Percentiles rank a stretch among this genome's conserved stretches.
Evolutionary conservation across 2,797 vertebrate genomes (phyloP).

Genomic region (Sebastes jordani): DNA sequence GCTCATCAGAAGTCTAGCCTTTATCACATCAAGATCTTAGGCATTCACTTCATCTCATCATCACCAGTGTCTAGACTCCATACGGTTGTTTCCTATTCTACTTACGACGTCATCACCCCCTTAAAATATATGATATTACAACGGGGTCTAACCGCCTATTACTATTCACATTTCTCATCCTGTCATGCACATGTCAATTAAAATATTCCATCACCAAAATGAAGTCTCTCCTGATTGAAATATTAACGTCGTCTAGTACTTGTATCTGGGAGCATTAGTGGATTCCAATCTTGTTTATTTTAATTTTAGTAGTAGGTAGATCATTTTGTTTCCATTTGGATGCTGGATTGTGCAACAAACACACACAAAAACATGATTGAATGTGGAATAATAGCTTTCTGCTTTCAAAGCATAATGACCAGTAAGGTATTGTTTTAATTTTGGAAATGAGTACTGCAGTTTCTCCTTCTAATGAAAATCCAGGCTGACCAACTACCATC

Average conservation of each 20-base stretch:
- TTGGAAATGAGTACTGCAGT: conserved; percentile 15
- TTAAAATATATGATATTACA: background rate
- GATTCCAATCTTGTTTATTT: background rate
- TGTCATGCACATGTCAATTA: background rate
- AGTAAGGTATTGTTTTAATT: conserved; percentile 25
- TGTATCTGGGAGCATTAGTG: background rate
- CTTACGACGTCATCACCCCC: background rate
- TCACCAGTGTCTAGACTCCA: background rate
- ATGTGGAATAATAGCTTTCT: background rate
- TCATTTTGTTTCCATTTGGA: background rate
- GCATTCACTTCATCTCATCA: background rate
- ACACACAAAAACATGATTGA: background rate
- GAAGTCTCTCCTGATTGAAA: background rate
- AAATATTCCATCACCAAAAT: background rate
- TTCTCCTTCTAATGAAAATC: conserved; percentile 38
- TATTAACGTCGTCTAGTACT: background rate
- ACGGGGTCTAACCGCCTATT: background rate
- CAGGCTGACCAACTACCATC: conserved; percentile 18
- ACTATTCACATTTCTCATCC: background rate
- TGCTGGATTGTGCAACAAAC: background rate
- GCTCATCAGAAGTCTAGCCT: background rate
- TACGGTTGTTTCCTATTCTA: background rate
- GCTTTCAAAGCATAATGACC: background rate
- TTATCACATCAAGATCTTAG: background rate
- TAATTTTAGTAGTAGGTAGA: background rate